phyloP scores from a whole-genome alignment of 2,888 invertebrate genomes.

The Amiota mariae region DNA sequence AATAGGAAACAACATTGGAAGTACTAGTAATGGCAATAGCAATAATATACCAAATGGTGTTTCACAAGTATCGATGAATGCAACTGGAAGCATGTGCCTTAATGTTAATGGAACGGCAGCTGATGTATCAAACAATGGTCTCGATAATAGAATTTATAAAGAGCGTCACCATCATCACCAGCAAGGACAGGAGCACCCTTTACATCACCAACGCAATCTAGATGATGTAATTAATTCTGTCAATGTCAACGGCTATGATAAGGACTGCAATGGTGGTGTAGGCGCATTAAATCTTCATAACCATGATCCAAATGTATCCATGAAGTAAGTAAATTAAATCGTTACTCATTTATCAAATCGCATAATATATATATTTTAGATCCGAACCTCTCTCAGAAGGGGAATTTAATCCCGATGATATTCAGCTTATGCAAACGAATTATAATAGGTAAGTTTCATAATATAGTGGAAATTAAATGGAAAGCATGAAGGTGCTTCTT shows the following conservation, averaged over 20 bases:
- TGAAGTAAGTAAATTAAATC: constrained; percentile 62
- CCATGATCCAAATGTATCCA: constrained; percentile 66
- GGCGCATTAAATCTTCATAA: constrained; percentile 57
- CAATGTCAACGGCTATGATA: constrained; percentile 55
- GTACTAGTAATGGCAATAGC: neutral
- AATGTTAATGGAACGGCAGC: constrained; percentile 20
- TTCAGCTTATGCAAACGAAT: constrained; percentile 71
- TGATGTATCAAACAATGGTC: constrained; percentile 31
- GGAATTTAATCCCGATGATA: constrained; percentile 72
- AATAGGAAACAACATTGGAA: neutral
- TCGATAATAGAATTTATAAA: constrained; percentile 28
- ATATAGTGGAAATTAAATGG: neutral
- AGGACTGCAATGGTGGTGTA: constrained; percentile 67
- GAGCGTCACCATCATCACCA: constrained; percentile 21
- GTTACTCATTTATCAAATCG: neutral
- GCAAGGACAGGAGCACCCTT: constrained; percentile 43
- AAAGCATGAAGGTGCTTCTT: neutral
- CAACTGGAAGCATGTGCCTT: constrained; percentile 34
- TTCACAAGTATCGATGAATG: neutral
- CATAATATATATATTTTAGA: constrained; percentile 50
- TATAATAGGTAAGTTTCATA: constrained; percentile 68
- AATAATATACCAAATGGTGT: too few relatives aligned
- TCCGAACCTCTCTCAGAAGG: constrained; percentile 71
- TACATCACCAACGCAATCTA: neutral
- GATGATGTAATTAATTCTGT: constrained; percentile 40